phyloP scores from a whole-genome alignment of 2,888 invertebrate species.

The Plebejus anna region DNA sequence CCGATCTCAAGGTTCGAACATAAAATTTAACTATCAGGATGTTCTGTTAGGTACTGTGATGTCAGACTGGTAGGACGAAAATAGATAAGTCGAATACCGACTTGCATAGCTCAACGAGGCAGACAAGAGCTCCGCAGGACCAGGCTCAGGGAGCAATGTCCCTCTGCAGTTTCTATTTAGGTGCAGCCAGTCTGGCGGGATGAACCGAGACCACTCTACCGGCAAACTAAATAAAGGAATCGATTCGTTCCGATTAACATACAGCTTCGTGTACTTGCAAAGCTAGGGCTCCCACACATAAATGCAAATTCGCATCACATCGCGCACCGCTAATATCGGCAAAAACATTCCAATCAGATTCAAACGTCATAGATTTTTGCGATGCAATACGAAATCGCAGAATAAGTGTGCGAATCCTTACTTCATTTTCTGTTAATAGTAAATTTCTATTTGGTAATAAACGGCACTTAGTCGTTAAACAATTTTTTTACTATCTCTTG shows the following conservation, averaged over 20 bases:
- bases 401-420: neutral
- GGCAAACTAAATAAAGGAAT: constrained; percentile 67
- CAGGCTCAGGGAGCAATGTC: constrained; percentile 75
- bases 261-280: constrained; percentile 21
- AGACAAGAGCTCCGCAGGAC: constrained; percentile 65
- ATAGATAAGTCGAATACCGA: constrained; percentile 37
- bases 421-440: neutral
- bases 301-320: neutral
- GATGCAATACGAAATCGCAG: no score
- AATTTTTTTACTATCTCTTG: neutral
- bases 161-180: constrained; percentile 79
- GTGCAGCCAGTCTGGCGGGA: constrained; percentile 71
- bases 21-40: constrained; percentile 31
- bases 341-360: neutral
- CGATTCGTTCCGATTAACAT: constrained; percentile 44
- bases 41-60: constrained; percentile 28
- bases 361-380: neutral
- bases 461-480: neutral
- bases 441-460: neutral
- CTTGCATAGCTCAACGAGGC: constrained; percentile 57
- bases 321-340: neutral
- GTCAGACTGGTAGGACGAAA: constrained; percentile 34
- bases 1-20: constrained; percentile 31
- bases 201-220: constrained; percentile 70
- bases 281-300: neutral